Base-by-base conservation (phyloP, 2,113 vertebrate species). In the Chroicocephalus ridibundus region DNA sequence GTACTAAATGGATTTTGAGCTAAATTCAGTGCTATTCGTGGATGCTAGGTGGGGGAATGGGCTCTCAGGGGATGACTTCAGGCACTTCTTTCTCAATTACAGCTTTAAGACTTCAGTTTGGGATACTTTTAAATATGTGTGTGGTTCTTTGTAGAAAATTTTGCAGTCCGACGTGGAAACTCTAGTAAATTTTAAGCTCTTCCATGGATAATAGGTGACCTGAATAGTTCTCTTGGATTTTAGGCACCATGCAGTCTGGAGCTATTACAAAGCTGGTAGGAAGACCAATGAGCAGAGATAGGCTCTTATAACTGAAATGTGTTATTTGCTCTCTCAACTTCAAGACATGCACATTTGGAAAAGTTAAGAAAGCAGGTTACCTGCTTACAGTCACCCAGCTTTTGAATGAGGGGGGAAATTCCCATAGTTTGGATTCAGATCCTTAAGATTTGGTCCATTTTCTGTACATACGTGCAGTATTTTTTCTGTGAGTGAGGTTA, bases 1-100 rank as follows among this genome's bases (percentile, higher is more conserved):
- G 42, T 61, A 61, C 74, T 93, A 85, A 94, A 91, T 77, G 49
- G 78, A 82, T 80, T 91, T 87, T 79, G 78, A 60, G 65, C 69
- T 94, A 54, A 85, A 91, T 72, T 87, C 93, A 57, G n/a, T 76
- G 44, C 65, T 93, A 29, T 46, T 91, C 25, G 1, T 79, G 86
- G 80, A 36, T 91, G 32, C 29, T 91, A 51, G 22, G 17, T 83
- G 46, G 61, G 65, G 57, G 52, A 87, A 95, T 80, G 62, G 36
- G 57, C 82, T 90, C 90, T 76, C 34, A 51, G 54, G 40, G 66
- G 36, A 72, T 87, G 52, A 95, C 15, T 69, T 72, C 49, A 79
- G 70, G 38, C 49, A 29, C 6, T 69, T 79, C 34, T 91, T 94
- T 93, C 61, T 88, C 87, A 80, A 13, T 93, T 93, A 52, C 57